Evolutionary conservation across 2,888 invertebrate genomes (phyloP).

Genomic region (Folsomia candida): DNA sequence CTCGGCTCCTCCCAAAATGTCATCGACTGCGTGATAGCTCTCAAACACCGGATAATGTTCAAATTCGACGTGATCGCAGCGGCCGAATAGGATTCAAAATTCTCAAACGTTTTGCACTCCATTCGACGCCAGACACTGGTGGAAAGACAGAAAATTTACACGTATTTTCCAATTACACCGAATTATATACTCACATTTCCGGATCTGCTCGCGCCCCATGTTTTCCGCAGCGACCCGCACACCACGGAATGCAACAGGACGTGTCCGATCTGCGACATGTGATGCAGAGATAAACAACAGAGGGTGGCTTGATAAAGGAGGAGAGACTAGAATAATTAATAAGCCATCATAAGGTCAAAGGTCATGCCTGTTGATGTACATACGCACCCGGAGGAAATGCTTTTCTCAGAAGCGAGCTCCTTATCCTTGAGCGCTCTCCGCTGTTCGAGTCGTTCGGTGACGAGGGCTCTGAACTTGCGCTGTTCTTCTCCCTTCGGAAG

Average conservation of each 20-base stretch:
- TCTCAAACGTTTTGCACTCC: conserved; percentile 23
- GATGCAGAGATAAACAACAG: no score
- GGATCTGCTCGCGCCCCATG: neutral
- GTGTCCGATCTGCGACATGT: neutral
- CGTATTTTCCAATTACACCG: neutral
- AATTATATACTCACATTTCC: neutral
- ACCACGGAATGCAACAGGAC: neutral
- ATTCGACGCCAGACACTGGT: conserved; percentile 8
- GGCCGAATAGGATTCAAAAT: conserved; percentile 15
- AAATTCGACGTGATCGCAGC: conserved; percentile 6
- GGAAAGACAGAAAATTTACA: neutral
- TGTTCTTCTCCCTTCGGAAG: neutral
- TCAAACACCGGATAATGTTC: conserved; percentile 19
- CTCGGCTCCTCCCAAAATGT: conserved; percentile 36
- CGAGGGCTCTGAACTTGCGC: neutral
- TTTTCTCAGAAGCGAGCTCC: neutral
- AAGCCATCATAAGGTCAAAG: no score
- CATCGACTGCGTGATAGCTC: conserved; percentile 26
- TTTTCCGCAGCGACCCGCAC: neutral
- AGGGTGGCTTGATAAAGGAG: no score
- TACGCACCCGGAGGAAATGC: neutral
- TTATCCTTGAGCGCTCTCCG: neutral
- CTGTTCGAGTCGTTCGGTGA: neutral
- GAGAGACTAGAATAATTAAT: no score
- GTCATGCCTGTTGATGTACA: no score